These are phyloP conservation scores for Marcusenius ussheri DNA, from an alignment of 2,113 vertebrate genomes.

Conservation along the genomic window DNA sequence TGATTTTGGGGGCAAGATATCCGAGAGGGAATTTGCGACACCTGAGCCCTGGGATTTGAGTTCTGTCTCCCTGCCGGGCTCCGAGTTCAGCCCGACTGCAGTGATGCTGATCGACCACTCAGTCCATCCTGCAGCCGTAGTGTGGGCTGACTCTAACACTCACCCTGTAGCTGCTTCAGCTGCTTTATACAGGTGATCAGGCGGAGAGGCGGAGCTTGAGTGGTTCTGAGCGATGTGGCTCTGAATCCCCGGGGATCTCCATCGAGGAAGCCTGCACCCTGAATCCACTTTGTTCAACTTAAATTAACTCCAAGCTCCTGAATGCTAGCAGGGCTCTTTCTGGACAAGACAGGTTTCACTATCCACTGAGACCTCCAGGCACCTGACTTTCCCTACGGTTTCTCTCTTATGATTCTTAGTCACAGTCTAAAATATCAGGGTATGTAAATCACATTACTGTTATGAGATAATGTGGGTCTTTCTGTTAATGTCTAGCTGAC, in stretches of 20 bases:
- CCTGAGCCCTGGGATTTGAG: background rate
- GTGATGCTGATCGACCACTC: slow-evolving; percentile 73
- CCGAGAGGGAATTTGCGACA: background rate
- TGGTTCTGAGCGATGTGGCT: background rate
- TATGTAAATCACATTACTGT: background rate
- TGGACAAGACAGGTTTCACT: background rate
- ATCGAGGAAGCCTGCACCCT: background rate
- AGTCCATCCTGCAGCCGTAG: slow-evolving; percentile 43
- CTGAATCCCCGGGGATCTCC: background rate
- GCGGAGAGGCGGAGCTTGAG: background rate
- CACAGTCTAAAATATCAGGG: background rate
- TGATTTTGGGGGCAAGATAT: background rate
- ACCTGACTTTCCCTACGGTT: background rate
- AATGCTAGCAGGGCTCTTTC: background rate
- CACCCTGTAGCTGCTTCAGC: background rate
- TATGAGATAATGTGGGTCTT: background rate
- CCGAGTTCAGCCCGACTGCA: background rate
- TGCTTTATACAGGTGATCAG: background rate
- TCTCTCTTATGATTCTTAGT: background rate
- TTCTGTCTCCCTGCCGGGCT: background rate
- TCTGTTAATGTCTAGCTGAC: background rate
- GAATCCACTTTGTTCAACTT: background rate
- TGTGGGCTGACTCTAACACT: background rate
- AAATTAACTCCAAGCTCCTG: background rate
- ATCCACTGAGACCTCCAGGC: background rate